A percentile compares a stretch with the other conserved stretches of the same genome.
phyloP scores from a whole-genome alignment of 2,797 vertebrate species.

The Geotria australis region DNA sequence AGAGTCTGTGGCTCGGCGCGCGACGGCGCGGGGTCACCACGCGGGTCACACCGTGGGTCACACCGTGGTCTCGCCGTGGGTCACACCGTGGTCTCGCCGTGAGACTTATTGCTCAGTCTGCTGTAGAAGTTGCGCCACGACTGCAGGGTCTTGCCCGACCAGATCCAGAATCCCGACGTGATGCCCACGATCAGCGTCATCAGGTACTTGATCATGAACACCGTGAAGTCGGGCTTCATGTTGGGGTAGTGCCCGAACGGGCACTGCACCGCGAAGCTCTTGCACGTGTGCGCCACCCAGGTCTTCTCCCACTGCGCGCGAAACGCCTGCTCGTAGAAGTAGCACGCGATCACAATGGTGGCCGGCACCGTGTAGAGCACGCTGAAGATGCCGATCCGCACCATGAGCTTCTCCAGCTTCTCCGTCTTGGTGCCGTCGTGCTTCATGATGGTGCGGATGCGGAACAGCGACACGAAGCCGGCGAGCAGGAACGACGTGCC shows the following conservation, averaged over 20 bases:
- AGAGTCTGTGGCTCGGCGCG: too few relatives aligned
- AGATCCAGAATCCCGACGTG: constrained; percentile 92
- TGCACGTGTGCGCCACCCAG: constrained; percentile 60
- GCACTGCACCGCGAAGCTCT: constrained; percentile 57
- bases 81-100: constrained; percentile 72
- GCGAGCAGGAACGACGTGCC: constrained; percentile 74
- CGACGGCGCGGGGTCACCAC: too few relatives aligned
- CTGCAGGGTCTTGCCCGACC: constrained; percentile 81
- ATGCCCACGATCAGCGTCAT: constrained; percentile 92
- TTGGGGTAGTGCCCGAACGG: constrained; percentile 30
- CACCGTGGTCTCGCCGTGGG: too few relatives aligned
- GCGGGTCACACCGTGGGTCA: too few relatives aligned
- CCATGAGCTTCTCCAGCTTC: constrained; percentile 83
- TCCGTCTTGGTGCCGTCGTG: constrained; percentile 77
- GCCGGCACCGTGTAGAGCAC: constrained; percentile 74
- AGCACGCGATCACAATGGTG: constrained; percentile 79
- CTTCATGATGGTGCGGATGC: constrained; percentile 88
- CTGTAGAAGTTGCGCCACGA: constrained; percentile 92
- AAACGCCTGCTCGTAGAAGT: constrained; percentile 91
- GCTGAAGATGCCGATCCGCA: constrained; percentile 64
- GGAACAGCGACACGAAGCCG: constrained; percentile 70
- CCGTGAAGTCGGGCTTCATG: constrained; percentile 68
- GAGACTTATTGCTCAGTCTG: constrained; percentile 58
- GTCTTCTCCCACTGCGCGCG: constrained; percentile 76
- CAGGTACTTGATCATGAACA: constrained; percentile 95